Base-by-base conservation (phyloP, 2,113 vertebrate genomes). In the Hyla sarda region DNA sequence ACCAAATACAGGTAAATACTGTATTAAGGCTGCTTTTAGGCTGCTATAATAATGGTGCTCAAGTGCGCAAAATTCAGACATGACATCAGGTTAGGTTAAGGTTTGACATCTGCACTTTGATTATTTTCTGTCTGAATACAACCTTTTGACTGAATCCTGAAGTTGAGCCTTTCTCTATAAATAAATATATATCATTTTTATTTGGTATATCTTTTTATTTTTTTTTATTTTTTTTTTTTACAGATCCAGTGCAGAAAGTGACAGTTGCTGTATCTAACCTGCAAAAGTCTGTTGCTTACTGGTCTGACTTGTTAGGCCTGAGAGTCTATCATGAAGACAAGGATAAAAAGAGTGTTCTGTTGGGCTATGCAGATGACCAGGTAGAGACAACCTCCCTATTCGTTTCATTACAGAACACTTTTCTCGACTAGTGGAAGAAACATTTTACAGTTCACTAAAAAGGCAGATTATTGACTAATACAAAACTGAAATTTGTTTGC, bases 191-290 rank as follows among this genome's bases (percentile, higher is more conserved):
- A n/a, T n/a, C n/a, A n/a, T n/a, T n/a, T n/a, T n/a, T n/a, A n/a
- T n/a, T n/a, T n/a, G n/a, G 10, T 23, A 56, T n/a, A 2, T 60
- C 25, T 60, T n/a, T 25, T 21, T 6, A 56, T 21, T 56, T 16
- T 32, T 30, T 48, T 75, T 25, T 47, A 74, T 48, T 47, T 28
- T 5, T 74, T 8, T 62, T 25, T 32, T 45, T 86, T 0, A 34
- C 30, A 99, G 98, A 99, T 90, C 97, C 97, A 0, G 95, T 99
- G 89, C 93, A 96, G 85, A 99, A 98, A 90, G 96, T 99, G 41
- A 96, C 95, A 52, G 91, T 99, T 65, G 97, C 95, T 4, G 97
- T 98, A 67, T 98, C 98, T 5, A 84, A 97, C 87, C 92, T 99
- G 87, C 92, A 96, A 80, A 95, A 88, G 56, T 98, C 98, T 34